Evolutionary conservation across 2,113 vertebrate species (phyloP).

Genomic region (Anoura caudifer): DNA sequence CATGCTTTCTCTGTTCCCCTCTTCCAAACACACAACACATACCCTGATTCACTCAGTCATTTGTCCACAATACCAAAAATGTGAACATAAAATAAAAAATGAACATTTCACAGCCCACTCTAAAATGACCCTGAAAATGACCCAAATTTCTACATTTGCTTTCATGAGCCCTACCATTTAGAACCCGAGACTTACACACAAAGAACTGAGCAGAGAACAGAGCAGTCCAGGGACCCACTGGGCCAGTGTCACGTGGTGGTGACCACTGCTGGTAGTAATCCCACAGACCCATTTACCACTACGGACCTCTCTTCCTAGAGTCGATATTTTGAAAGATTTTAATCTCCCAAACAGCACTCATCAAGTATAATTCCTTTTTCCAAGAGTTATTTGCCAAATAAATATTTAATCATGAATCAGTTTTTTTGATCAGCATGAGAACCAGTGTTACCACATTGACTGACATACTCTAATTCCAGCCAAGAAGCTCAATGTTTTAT

Average conservation of each 20-base stretch:
- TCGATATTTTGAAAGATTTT: not conserved
- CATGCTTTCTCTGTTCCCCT: not conserved
- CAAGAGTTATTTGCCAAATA: slow-evolving; percentile 52
- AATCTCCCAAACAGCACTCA: not conserved
- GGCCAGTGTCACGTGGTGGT: fast-evolving
- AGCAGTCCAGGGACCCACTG: not conserved
- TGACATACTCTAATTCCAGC: not conserved
- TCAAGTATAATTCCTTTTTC: slow-evolving; percentile 24
- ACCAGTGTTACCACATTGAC: slow-evolving; percentile 8
- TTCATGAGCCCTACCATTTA: not conserved
- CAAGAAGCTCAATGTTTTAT: slow-evolving; percentile 17
- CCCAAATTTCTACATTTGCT: not conserved
- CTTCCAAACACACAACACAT: not conserved
- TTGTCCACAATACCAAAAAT: not conserved
- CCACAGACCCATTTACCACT: not conserved
- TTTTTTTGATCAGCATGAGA: not conserved
- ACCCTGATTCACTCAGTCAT: not conserved
- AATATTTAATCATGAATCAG: slow-evolving; percentile 19
- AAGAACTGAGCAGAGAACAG: not conserved
- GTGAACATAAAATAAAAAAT: not conserved
- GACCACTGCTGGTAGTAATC: fast-evolving
- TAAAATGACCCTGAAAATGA: not conserved
- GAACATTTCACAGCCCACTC: not conserved
- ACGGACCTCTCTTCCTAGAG: not conserved
- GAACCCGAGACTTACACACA: not conserved